Evolutionary conservation across 2,888 invertebrate species (phyloP).

Genomic region (Dolomedes plantarius): DNA sequence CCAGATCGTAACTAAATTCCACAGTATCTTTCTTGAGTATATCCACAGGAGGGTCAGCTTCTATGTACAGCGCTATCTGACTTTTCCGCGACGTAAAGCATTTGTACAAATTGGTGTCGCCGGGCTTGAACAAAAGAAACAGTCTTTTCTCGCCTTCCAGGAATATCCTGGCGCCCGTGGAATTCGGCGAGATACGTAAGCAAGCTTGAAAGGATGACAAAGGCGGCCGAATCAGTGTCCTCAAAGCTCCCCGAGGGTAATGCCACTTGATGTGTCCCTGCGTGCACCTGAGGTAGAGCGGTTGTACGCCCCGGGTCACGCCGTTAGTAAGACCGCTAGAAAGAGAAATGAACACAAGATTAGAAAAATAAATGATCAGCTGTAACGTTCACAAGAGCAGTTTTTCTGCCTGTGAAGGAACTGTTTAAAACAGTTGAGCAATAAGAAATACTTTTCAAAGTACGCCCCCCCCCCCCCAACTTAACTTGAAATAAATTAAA

Average conservation of each 20-base stretch:
- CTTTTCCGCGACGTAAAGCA: constrained; percentile 83
- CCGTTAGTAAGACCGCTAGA: constrained; percentile 41
- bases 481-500: too few relatives aligned
- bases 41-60: constrained; percentile 77
- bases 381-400: background rate
- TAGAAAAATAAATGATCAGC: background rate
- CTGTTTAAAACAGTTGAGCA: too few relatives aligned
- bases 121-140: constrained; percentile 80
- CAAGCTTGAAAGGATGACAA: constrained; percentile 83
- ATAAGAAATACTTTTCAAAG: too few relatives aligned
- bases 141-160: constrained; percentile 82
- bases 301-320: constrained; percentile 82
- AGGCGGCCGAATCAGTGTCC: constrained; percentile 81
- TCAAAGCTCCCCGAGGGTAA: constrained; percentile 85
- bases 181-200: constrained; percentile 79
- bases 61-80: constrained; percentile 83
- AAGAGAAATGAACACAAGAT: too few relatives aligned
- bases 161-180: constrained; percentile 80
- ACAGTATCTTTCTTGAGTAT: constrained; percentile 79
- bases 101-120: constrained; percentile 69
- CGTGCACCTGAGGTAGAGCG: constrained; percentile 86
- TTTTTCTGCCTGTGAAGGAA: too few relatives aligned
- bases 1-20: constrained; percentile 84
- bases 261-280: constrained; percentile 85
- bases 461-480: too few relatives aligned